phyloP scores from a whole-genome alignment of 1,140 invertebrate species.

The Drosophila saltans region DNA sequence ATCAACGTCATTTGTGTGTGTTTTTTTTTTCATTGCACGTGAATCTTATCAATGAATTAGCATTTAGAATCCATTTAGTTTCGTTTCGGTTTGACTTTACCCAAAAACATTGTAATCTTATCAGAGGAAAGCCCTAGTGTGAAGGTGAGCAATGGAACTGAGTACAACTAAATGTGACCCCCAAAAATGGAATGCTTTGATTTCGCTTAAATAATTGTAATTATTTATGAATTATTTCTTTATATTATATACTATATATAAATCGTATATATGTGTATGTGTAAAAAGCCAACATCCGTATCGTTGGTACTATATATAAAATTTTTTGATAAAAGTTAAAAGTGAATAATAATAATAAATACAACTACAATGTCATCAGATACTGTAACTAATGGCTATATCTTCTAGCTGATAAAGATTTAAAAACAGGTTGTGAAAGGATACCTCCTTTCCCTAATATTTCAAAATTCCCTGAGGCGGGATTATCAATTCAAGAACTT shows the following conservation, averaged over 20 bases:
- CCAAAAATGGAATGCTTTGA: not conserved
- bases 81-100: conserved; percentile 5
- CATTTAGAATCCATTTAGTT: not conserved
- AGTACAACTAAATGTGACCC: not conserved
- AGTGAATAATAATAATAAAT: conserved; percentile 7
- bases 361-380: conserved; percentile 9
- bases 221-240: not conserved
- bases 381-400: conserved; percentile 3
- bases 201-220: not conserved
- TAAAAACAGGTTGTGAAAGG: not conserved
- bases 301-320: not conserved
- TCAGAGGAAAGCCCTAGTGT: conserved; percentile 4
- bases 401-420: not conserved
- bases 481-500: not conserved
- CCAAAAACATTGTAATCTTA: conserved; percentile 12
- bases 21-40: conserved; percentile 43
- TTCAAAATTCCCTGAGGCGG: too few relatives aligned
- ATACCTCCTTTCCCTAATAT: not conserved
- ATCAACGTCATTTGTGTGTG: conserved; percentile 18
- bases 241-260: not conserved
- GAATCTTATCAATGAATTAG: conserved; percentile 58
- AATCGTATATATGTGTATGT: not conserved
- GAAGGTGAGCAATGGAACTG: conserved; percentile 2
- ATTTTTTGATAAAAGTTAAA: conserved; percentile 4
- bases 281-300: not conserved